Evolutionary conservation across 2,888 invertebrate species (phyloP).

Genomic region (Pterobdella sp.): DNA sequence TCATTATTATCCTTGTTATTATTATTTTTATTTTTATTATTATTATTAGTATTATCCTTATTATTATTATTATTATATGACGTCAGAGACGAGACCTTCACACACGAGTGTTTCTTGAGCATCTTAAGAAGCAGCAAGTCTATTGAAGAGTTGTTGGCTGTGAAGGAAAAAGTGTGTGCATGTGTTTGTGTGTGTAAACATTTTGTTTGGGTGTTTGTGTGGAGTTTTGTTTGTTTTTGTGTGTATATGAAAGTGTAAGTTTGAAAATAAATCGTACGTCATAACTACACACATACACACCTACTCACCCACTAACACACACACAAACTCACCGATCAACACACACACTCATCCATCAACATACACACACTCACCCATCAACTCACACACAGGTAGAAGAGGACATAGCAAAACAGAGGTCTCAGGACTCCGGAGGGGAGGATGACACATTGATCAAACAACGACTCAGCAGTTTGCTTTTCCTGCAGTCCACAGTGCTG

Average conservation of each 20-base stretch:
- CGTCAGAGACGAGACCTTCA: conserved; percentile 62
- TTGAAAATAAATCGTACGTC: background rate
- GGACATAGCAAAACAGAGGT: conserved; percentile 67
- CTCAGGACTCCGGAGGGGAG: conserved; percentile 75
- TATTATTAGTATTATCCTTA: background rate
- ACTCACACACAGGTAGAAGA: conserved; percentile 62
- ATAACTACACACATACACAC: too few species aligned
- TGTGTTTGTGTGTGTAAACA: conserved; percentile 11
- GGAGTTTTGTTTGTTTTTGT: background rate
- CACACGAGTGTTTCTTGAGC: conserved; percentile 75
- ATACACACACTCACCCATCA: too few species aligned
- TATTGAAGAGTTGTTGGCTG: conserved; percentile 73
- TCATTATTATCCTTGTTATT: too few species aligned
- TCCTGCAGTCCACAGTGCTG: conserved; percentile 70
- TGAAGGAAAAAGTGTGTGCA: conserved; percentile 57
- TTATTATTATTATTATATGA: background rate
- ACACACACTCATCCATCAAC: too few species aligned
- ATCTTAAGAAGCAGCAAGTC: conserved; percentile 71
- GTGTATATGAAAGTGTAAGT: background rate
- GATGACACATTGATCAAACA: conserved; percentile 72
- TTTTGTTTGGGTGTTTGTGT: background rate
- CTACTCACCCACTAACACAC: too few species aligned
- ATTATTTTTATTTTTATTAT: too few species aligned
- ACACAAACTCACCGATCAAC: too few species aligned
- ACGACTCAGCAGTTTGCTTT: conserved; percentile 73